Percentiles rank a stretch among this genome's conserved stretches.
Conservation (phyloP, 2,797 vertebrate genomes). For the Glossophaga mutica region DNA sequence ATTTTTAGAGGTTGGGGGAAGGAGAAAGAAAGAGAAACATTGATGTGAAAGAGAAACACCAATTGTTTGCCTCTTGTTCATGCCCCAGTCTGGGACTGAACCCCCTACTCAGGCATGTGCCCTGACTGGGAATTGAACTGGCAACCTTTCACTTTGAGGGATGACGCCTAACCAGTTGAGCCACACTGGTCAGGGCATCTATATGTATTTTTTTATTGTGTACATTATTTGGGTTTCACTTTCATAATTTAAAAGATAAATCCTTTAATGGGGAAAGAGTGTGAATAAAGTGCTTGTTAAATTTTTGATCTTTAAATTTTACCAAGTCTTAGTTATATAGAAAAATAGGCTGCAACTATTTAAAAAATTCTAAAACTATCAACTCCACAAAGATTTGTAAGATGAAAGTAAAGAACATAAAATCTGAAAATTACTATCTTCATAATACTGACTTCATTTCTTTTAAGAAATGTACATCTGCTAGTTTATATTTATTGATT, state of each 20-base stretch:
- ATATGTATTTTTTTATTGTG: background rate
- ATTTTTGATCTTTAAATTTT: slow-evolving; percentile 27
- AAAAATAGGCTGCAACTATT: background rate
- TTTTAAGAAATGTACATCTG: slow-evolving; percentile 21
- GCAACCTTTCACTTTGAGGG: background rate
- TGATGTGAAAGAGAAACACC: background rate
- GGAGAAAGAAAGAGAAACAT: background rate
- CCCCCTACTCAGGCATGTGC: background rate
- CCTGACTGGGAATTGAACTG: background rate
- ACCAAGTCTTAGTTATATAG: background rate
- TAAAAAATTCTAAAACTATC: slow-evolving; percentile 13
- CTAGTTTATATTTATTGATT: slow-evolving; percentile 15
- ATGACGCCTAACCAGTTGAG: background rate
- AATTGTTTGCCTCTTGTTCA: background rate
- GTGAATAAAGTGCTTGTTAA: background rate
- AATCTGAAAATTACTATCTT: background rate
- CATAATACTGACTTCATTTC: slow-evolving; percentile 17
- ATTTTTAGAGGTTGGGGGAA: background rate
- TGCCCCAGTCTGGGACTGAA: background rate
- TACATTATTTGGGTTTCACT: background rate
- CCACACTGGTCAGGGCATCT: background rate
- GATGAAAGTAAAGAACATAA: slow-evolving; percentile 41
- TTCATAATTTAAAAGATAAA: background rate
- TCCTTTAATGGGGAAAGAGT: background rate
- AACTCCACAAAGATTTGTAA: slow-evolving; percentile 22